Evolutionary conservation across 2,113 vertebrate species (phyloP).

Genomic region (Scytalopus superciliaris): DNA sequence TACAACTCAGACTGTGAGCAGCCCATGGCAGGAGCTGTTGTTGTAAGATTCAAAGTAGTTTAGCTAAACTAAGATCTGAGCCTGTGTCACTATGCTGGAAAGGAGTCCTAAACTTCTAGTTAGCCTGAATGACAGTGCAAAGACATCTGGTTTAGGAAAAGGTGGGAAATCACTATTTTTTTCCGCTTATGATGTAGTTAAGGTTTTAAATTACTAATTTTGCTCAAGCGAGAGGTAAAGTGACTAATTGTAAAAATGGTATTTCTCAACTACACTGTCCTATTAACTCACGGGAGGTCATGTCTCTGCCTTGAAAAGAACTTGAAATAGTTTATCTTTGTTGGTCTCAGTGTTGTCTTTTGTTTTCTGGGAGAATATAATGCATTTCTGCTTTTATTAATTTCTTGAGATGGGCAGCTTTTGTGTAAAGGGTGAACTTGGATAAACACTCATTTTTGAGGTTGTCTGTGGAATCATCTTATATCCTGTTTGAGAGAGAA

Average conservation of each 20-base stretch:
- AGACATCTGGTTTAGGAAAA: background rate
- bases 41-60: background rate
- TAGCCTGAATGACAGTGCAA: background rate
- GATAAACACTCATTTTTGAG: conserved; percentile 61
- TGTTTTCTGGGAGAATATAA: background rate
- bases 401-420: conserved; percentile 48
- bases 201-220: conserved; percentile 41
- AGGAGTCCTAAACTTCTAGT: background rate
- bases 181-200: background rate
- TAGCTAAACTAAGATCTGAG: background rate
- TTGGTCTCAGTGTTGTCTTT: background rate
- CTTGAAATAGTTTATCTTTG: conserved; percentile 20
- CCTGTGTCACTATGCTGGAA: background rate
- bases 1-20: background rate
- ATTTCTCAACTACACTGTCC: background rate
- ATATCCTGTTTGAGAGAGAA: conserved; percentile 74
- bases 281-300: background rate
- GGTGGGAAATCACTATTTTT: background rate
- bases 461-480: conserved; percentile 66
- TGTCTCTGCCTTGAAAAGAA: conserved; percentile 9
- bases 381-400: conserved; percentile 55
- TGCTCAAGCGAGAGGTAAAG: background rate
- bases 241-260: background rate
- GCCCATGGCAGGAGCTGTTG: background rate
- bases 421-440: conserved; percentile 47